Evolutionary conservation across 2,113 vertebrate genomes (phyloP).

Genomic region (Chaetodon auriga): DNA sequence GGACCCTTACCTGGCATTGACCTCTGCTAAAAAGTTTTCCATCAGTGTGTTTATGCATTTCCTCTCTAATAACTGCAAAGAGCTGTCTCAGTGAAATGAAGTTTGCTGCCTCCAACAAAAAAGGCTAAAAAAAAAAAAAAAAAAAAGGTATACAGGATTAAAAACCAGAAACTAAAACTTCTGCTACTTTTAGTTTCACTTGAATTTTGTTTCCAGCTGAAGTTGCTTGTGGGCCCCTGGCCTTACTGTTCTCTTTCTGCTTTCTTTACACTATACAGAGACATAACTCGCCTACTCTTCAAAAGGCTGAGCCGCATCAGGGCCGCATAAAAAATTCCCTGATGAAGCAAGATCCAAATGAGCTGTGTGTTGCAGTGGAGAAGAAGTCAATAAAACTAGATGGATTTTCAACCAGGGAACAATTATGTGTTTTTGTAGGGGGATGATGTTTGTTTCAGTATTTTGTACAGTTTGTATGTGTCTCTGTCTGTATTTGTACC

Average conservation of each 20-base stretch:
- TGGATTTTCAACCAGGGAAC: constrained; percentile 73
- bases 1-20: constrained; percentile 46
- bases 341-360: constrained; percentile 82
- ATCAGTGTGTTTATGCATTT: constrained; percentile 17
- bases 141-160: constrained; percentile 12
- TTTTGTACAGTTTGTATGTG: constrained; percentile 34
- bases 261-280: constrained; percentile 61
- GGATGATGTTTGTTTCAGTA: constrained; percentile 71
- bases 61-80: constrained; percentile 14
- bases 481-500: constrained; percentile 8
- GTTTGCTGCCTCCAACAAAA: constrained; percentile 22
- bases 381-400: constrained; percentile 78
- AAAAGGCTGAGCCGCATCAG: constrained; percentile 73
- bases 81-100: constrained; percentile 27
- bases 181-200: constrained; percentile 35
- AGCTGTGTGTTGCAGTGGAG: constrained; percentile 69
- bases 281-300: constrained; percentile 75
- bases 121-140: background rate
- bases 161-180: constrained; percentile 24
- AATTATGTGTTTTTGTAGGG: constrained; percentile 74
- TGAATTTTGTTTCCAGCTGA: constrained; percentile 37
- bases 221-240: constrained; percentile 44
- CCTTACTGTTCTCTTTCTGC: constrained; percentile 53
- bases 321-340: constrained; percentile 76
- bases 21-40: constrained; percentile 38